Base-by-base conservation (phyloP, 2,888 invertebrate species). In the Cabera pusaria region DNA sequence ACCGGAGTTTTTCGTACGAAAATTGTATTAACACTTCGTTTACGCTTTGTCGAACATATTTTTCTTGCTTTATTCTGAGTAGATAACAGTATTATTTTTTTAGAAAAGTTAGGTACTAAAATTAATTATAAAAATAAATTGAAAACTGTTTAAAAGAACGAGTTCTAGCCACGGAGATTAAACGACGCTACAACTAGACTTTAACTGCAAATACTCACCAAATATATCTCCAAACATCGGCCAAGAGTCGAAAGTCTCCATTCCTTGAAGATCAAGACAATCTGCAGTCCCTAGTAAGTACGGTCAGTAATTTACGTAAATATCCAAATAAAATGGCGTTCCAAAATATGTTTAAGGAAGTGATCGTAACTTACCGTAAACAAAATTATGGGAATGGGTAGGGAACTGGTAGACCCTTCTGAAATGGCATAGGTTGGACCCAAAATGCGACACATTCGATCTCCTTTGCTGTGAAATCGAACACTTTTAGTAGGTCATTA, bases 381-480 rank as follows among this genome's bases (percentile, higher is more conserved):
- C 38, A 28, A 43, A 47, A 43, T 53, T 56, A 52, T 52, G 40
- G 48, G 20, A 2, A n/a, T n/a, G 6, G 8, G 16, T 6, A 33
- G 6, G 27, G 44, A 51, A 33, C 49, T 24, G 17, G 27, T 28
- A 46, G 49, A 60, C 65, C 65, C 55, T 59, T 58, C 56, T 59
- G 42, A 50, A 56, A 61, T 65, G 62, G 63, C 56, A 56, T 59
- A 61, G 57, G 56, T 65, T 53, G 45, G 37, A 44, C 14, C 34
- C 43, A 21, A 37, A 33, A 52, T 58, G 24, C 59, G 54, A 58
- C 61, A 59, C 65, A 64, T 71, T 64, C 51, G 40, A 40, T 52
- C 45, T 8, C 43, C 45, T 40, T 44, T 45, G 34, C 49, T 55
- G 59, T 59, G 61, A 52, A 56, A 50, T 43, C 36, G 41, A 52